Conservation (phyloP, 2,113 vertebrate species). For the human region GRCh38 chr5:155928001-155928500, state of each 20-base stretch:
- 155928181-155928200: neutral
- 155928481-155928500: too few species aligned
- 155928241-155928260: conserved; percentile 47
- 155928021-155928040: neutral
- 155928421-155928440: accelerated
- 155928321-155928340: conserved; percentile 41
- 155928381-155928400: too few species aligned
- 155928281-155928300: conserved; percentile 1
- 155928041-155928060: neutral
- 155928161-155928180: neutral
- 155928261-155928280: conserved; percentile 50
- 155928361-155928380: conserved; percentile 48
- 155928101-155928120: neutral
- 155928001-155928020: neutral
- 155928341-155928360: conserved; percentile 42
- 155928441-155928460: too few species aligned
- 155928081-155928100: neutral
- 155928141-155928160: neutral
- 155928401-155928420: too few species aligned
- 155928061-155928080: neutral
- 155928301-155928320: conserved; percentile 42
- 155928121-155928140: neutral
- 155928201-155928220: neutral
- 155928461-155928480: too few species aligned
- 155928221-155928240: conserved; percentile 30